Evolutionary conservation across 2,888 invertebrate genomes (phyloP).

Genomic region (Dermolepida albohirtum): DNA sequence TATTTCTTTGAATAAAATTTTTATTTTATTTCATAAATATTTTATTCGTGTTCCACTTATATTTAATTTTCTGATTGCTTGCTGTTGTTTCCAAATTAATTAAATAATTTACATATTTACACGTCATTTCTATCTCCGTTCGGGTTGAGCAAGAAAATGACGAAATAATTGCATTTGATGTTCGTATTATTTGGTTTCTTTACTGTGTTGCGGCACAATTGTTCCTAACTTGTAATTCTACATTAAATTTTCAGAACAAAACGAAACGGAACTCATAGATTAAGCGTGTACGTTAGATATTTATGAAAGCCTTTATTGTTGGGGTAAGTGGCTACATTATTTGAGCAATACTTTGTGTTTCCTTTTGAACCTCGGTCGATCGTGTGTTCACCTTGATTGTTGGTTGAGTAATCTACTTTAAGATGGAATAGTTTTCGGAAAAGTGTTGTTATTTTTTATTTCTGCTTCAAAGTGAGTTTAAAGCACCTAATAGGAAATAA

Average conservation of each 20-base stretch:
- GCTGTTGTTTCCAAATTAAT: too few species aligned
- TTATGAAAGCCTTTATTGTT: slow-evolving; percentile 28
- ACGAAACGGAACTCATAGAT: slow-evolving; percentile 35
- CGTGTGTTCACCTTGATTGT: slow-evolving; percentile 8
- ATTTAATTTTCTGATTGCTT: too few species aligned
- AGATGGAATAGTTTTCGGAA: neutral
- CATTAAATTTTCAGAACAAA: slow-evolving; percentile 17
- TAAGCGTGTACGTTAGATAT: slow-evolving; percentile 23
- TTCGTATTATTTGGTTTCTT: slow-evolving; percentile 16
- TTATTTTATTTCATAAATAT: too few species aligned
- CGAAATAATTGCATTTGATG: slow-evolving; percentile 12
- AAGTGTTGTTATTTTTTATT: neutral
- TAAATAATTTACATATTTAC: too few species aligned
- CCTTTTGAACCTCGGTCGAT: neutral
- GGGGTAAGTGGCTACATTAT: slow-evolving; percentile 29
- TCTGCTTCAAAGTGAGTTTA: too few species aligned
- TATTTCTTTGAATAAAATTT: too few species aligned
- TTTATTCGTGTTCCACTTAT: too few species aligned
- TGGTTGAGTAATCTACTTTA: neutral
- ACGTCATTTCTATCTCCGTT: neutral
- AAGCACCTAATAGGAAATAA: too few species aligned
- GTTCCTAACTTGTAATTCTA: slow-evolving; percentile 27
- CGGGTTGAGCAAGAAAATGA: neutral
- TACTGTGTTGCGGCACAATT: neutral
- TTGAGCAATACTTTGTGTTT: slow-evolving; percentile 17